Conservation (phyloP, 2,113 vertebrate genomes). For the Gallinago undulata region DNA sequence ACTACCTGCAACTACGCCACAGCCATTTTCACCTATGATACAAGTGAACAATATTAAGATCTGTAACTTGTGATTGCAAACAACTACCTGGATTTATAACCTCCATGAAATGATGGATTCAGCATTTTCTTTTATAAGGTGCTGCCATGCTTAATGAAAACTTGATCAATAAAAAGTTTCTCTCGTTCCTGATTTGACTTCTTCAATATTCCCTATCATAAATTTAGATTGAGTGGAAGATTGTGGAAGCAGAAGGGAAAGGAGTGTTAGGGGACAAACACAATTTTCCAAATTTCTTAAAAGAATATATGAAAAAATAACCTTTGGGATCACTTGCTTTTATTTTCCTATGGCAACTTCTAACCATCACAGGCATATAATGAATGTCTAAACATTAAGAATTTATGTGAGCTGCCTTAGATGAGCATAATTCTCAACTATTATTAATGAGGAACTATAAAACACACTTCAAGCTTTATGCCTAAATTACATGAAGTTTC, state of each 20-base stretch:
- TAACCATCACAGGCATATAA: slow-evolving; percentile 29
- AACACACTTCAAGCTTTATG: slow-evolving; percentile 16
- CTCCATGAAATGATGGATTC: background rate
- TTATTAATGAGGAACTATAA: slow-evolving; percentile 40
- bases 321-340: slow-evolving; percentile 2
- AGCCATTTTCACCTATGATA: background rate
- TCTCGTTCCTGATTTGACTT: background rate
- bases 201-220: background rate
- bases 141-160: background rate
- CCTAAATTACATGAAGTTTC: slow-evolving; percentile 9
- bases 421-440: slow-evolving; percentile 49
- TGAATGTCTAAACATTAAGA: slow-evolving; percentile 15
- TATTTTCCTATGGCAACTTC: slow-evolving; percentile 33
- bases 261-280: background rate
- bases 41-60: background rate
- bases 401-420: slow-evolving; percentile 17
- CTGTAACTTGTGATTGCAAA: background rate
- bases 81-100: background rate
- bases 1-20: background rate
- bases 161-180: background rate
- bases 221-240: background rate
- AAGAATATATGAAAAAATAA: slow-evolving; percentile 1
- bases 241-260: background rate
- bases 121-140: background rate
- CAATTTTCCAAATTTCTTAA: background rate